Conservation (phyloP, 2,888 invertebrate genomes). For the Lapara coniferarum region DNA sequence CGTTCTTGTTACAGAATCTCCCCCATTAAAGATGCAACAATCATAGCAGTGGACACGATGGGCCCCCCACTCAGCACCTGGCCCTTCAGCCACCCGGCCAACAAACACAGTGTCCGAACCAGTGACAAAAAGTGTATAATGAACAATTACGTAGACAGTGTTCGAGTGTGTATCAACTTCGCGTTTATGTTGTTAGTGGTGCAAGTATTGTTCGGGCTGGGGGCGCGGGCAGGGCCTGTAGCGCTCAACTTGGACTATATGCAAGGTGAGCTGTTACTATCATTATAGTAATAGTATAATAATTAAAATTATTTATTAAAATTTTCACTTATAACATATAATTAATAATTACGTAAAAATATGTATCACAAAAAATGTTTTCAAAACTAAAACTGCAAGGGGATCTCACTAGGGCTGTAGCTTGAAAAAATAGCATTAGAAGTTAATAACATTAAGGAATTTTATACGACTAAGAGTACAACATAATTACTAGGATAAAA, state of each 20-base stretch:
- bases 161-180: conserved; percentile 63
- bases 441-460: too few relatives aligned
- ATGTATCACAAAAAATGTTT: too few relatives aligned
- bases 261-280: conserved; percentile 60
- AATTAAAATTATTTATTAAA: not conserved
- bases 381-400: too few relatives aligned
- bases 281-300: not conserved
- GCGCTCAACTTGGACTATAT: conserved; percentile 73
- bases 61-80: conserved; percentile 69
- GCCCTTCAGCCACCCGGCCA: conserved; percentile 59
- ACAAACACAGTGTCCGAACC: conserved; percentile 42
- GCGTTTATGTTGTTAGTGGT: conserved; percentile 61
- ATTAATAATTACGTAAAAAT: too few relatives aligned
- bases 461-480: too few relatives aligned
- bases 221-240: conserved; percentile 70
- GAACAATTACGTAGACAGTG: conserved; percentile 52
- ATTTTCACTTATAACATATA: too few relatives aligned
- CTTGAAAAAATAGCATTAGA: too few relatives aligned
- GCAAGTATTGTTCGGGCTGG: conserved; percentile 62
- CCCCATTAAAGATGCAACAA: conserved; percentile 49
- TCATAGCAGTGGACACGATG: conserved; percentile 58
- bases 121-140: conserved; percentile 56
- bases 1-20: conserved; percentile 59
- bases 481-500: too few relatives aligned
- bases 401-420: too few relatives aligned